These are phyloP conservation scores for Neogobius melanostomus DNA, from an alignment of 2,113 vertebrate species.

Conservation along the genomic window DNA sequence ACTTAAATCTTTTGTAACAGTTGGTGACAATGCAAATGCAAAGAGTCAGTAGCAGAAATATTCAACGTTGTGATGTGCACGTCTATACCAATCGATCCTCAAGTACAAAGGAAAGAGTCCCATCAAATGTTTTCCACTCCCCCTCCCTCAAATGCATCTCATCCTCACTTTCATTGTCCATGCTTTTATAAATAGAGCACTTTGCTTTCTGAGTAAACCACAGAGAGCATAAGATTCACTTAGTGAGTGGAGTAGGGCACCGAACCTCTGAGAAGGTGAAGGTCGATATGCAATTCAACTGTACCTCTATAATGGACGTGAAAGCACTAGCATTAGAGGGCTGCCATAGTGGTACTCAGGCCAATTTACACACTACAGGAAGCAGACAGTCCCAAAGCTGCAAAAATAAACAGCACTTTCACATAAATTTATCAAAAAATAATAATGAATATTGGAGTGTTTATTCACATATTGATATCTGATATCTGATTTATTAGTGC, in stretches of 20 bases:
- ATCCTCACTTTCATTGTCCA: conserved; percentile 10
- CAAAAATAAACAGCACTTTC: conserved; percentile 7
- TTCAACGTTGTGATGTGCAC: background rate
- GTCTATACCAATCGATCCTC: background rate
- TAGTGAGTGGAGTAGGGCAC: conserved; percentile 39
- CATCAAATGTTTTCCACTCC: conserved; percentile 17
- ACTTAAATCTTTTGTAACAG: too few relatives aligned
- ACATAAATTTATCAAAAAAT: too few relatives aligned
- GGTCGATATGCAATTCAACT: conserved; percentile 27
- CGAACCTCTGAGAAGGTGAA: conserved; percentile 33
- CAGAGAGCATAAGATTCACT: conserved; percentile 56
- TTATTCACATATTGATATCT: conserved; percentile 60
- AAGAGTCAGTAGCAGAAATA: too few relatives aligned
- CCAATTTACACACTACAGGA: conserved; percentile 2
- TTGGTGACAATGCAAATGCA: too few relatives aligned
- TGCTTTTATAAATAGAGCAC: conserved; percentile 67
- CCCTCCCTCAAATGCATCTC: background rate
- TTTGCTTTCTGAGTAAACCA: conserved; percentile 57
- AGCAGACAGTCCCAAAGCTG: background rate
- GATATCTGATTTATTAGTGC: conserved; percentile 21
- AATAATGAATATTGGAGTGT: conserved; percentile 22
- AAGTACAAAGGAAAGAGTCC: conserved; percentile 11
- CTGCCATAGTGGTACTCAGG: conserved; percentile 3
- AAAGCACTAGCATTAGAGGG: conserved; percentile 8
- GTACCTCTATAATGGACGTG: conserved; percentile 26